Conservation (phyloP, 2,113 vertebrate species). For the Neodontobutis hainanensis region DNA sequence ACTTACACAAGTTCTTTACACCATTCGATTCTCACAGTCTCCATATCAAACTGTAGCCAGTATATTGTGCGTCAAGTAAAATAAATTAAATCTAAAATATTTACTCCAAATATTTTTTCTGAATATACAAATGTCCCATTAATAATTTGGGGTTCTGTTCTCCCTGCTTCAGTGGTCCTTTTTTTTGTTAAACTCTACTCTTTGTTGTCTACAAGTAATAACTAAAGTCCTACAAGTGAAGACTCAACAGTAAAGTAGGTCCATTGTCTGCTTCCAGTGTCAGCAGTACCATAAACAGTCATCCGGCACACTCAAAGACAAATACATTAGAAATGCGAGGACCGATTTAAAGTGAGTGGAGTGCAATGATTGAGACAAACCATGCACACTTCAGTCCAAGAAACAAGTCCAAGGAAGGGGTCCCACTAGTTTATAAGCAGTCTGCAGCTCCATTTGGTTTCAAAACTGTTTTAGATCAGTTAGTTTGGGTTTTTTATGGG, state of each 20-base stretch:
- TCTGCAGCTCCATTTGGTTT: too few species aligned
- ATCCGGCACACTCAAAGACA: constrained; percentile 10
- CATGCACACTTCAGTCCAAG: constrained; percentile 24
- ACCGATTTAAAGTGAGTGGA: not conserved
- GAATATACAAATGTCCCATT: too few species aligned
- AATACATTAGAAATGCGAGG: not conserved
- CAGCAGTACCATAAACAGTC: not conserved
- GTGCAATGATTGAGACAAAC: constrained; percentile 1
- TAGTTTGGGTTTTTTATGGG: not conserved
- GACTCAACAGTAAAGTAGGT: not conserved
- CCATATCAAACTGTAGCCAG: not conserved
- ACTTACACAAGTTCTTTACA: not conserved
- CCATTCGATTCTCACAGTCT: constrained; percentile 4
- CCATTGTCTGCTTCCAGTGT: not conserved
- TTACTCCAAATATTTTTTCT: not conserved
- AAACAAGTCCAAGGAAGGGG: not conserved
- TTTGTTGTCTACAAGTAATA: not conserved
- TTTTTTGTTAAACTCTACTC: not conserved
- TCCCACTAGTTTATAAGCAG: not conserved
- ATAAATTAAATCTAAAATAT: constrained; percentile 18
- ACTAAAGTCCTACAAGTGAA: not conserved
- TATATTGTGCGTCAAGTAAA: constrained; percentile 15
- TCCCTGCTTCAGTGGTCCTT: constrained; percentile 1
- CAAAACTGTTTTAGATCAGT: not conserved
- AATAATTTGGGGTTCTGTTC: too few species aligned